Conservation (phyloP, 2,888 invertebrate genomes). For the Drosophila formosana region DNA sequence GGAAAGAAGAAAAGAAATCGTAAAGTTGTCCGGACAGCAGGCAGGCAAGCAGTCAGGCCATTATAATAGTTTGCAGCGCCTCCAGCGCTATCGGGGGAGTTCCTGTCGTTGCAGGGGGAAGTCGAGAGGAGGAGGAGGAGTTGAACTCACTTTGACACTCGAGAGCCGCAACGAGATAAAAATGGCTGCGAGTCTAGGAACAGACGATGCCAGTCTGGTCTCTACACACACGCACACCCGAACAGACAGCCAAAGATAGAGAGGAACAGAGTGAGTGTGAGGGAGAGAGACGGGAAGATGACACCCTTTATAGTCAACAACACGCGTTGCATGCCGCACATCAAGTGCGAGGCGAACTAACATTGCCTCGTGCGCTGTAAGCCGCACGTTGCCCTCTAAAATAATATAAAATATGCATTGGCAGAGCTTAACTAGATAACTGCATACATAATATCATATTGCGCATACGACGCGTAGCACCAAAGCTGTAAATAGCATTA, state of each 20-base stretch:
- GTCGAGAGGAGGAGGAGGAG: not conserved
- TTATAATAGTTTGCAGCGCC: slow-evolving; percentile 75
- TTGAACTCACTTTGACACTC: slow-evolving; percentile 66
- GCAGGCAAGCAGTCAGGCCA: slow-evolving; percentile 39
- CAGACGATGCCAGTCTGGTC: slow-evolving; percentile 45
- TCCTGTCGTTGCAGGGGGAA: not conserved
- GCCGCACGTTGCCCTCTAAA: slow-evolving; percentile 39
- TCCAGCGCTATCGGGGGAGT: slow-evolving; percentile 30
- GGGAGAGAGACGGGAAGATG: not conserved
- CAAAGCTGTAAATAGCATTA: slow-evolving; percentile 32
- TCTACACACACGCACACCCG: slow-evolving; percentile 3
- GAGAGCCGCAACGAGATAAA: slow-evolving; percentile 73
- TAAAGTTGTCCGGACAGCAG: slow-evolving; percentile 42
- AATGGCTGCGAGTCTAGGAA: slow-evolving; percentile 52
- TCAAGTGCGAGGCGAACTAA: slow-evolving; percentile 33
- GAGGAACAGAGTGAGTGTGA: not conserved
- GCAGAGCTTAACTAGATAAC: slow-evolving; percentile 58
- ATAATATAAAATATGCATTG: slow-evolving; percentile 67
- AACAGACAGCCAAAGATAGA: not conserved
- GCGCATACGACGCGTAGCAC: slow-evolving; percentile 46
- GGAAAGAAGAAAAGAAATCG: slow-evolving; percentile 53
- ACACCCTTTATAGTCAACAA: slow-evolving; percentile 15
- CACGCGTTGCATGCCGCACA: slow-evolving; percentile 44
- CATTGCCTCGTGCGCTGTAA: slow-evolving; percentile 9
- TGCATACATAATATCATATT: slow-evolving; percentile 52